These are phyloP conservation scores for Lepidochitona cinerea DNA, from an alignment of 2,888 invertebrate genomes.

Conservation along the genomic window DNA sequence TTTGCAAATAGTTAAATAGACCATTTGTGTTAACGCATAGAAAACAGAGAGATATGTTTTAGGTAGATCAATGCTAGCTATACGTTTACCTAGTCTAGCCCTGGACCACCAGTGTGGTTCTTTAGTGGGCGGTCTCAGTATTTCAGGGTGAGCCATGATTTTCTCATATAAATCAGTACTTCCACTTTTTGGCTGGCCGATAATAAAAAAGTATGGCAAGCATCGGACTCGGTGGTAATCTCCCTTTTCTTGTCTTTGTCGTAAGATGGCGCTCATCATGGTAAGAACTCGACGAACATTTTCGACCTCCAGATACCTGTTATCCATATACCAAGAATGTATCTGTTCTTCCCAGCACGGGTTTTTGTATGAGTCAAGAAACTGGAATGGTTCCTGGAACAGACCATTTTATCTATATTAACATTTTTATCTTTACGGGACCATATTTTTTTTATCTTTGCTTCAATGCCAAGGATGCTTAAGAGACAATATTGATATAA, in stretches of 20 bases:
- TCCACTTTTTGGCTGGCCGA: slow-evolving; percentile 60
- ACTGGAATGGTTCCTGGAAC: slow-evolving; percentile 42
- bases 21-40: too few relatives aligned
- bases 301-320: slow-evolving; percentile 20
- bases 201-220: slow-evolving; percentile 86
- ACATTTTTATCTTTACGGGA: too few relatives aligned
- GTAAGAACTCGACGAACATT: not conserved
- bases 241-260: slow-evolving; percentile 4
- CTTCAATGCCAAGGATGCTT: too few relatives aligned
- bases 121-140: slow-evolving; percentile 50
- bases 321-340: slow-evolving; percentile 43
- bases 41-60: too few relatives aligned
- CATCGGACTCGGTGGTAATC: slow-evolving; percentile 71
- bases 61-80: too few relatives aligned
- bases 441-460: too few relatives aligned
- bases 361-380: slow-evolving; percentile 47
- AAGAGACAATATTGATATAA: too few relatives aligned
- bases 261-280: slow-evolving; percentile 15
- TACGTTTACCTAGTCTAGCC: slow-evolving; percentile 52
- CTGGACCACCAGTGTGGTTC: slow-evolving; percentile 61
- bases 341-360: slow-evolving; percentile 57
- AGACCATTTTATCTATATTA: too few relatives aligned
- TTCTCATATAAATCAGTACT: slow-evolving; percentile 56
- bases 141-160: slow-evolving; percentile 51
- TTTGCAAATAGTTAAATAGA: too few relatives aligned